These are phyloP conservation scores for Pitangus sulphuratus DNA, from an alignment of 2,797 vertebrate species.

Conservation along the genomic window DNA sequence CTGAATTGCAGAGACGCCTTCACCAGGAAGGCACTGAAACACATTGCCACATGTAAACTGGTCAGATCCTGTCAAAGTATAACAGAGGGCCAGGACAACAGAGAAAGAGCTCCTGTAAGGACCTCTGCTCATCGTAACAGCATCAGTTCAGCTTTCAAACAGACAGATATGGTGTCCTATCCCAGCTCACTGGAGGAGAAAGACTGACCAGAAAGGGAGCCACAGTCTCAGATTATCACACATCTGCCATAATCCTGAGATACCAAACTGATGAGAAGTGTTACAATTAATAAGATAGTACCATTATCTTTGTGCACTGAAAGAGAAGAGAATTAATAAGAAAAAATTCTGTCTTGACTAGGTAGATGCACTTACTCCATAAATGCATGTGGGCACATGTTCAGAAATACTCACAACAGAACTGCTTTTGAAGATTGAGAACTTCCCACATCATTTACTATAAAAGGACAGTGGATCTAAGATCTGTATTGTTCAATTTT, in stretches of 20 bases:
- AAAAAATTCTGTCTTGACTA: not conserved
- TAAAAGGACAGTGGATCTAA: not conserved
- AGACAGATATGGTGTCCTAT: not conserved
- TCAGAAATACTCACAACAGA: not conserved
- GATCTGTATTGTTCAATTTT: not conserved
- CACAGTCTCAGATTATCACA: not conserved
- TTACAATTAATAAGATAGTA: not conserved
- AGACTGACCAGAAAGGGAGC: not conserved
- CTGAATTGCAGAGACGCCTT: not conserved
- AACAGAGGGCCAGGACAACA: not conserved
- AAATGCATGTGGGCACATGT: not conserved
- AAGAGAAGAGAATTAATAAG: not conserved
- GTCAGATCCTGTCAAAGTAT: not conserved
- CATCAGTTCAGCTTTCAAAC: not conserved
- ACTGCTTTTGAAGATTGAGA: not conserved
- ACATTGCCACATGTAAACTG: not conserved
- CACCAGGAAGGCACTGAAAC: not conserved
- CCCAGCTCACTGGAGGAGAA: not conserved
- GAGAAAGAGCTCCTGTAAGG: not conserved
- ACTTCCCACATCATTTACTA: not conserved
- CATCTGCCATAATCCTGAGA: not conserved
- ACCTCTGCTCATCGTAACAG: not conserved
- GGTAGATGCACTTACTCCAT: not conserved
- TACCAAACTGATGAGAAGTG: not conserved
- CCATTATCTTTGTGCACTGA: not conserved